Percentiles rank a stretch among this genome's conserved stretches.
Evolutionary conservation across 2,888 invertebrate genomes (phyloP).

Genomic region (Eilema griseolum): DNA sequence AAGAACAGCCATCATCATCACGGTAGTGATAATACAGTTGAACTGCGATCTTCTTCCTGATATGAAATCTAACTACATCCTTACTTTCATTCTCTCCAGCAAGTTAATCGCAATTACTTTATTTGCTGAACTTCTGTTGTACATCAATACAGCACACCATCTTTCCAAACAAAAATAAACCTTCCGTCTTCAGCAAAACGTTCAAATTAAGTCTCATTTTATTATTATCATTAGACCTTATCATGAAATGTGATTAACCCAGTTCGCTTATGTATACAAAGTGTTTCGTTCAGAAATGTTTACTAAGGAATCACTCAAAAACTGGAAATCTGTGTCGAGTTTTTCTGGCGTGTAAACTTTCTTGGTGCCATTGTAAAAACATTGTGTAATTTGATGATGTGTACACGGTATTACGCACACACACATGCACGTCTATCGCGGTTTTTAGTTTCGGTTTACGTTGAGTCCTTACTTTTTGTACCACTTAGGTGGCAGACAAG

Average conservation of each 20-base stretch:
- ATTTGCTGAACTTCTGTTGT: constrained; percentile 39
- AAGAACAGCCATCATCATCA: neutral
- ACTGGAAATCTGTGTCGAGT: constrained; percentile 54
- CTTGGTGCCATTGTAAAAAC: constrained; percentile 33
- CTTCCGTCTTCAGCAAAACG: constrained; percentile 18
- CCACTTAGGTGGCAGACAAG: no score
- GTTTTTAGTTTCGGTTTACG: neutral
- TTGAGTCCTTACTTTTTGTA: no score
- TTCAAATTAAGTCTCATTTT: constrained; percentile 28
- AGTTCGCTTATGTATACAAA: constrained; percentile 66
- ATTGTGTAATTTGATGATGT: constrained; percentile 26
- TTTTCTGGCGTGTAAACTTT: constrained; percentile 46
- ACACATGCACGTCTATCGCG: neutral
- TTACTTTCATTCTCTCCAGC: constrained; percentile 48
- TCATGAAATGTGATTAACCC: constrained; percentile 74
- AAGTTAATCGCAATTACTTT: constrained; percentile 44
- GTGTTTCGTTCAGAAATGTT: constrained; percentile 69
- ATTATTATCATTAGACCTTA: constrained; percentile 67
- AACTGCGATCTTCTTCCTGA: neutral
- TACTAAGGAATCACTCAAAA: constrained; percentile 69
- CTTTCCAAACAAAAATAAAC: constrained; percentile 10
- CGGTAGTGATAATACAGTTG: neutral
- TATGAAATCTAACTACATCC: constrained; percentile 7
- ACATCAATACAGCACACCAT: constrained; percentile 31
- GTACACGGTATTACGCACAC: neutral